Evolutionary conservation across 2,888 invertebrate genomes (phyloP), one percentile per base, ranked within the genome.

Genomic region (Phalera bucephala): DNA sequence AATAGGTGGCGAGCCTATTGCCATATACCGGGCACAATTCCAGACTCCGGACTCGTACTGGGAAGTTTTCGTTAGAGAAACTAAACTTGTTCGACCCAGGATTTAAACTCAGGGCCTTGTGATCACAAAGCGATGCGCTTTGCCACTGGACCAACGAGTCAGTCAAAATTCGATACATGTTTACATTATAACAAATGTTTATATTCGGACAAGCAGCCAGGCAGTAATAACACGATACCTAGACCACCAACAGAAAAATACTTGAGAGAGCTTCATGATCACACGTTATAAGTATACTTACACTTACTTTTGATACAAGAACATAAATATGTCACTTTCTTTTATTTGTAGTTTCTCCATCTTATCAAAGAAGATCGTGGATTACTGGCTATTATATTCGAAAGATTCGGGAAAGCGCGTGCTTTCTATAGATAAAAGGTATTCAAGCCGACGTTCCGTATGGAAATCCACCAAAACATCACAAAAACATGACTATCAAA

Each of bases 401-500:
- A 14, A 13, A 27, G 8, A 8, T n/a, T 27, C 9, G 27, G 27
- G 27, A 14, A 27, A 27, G 14, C 8, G 6, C 8, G 2, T 21
- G 21, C 27, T 27, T 9, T 14, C 14, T n/a, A 14, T 27, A 14
- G 14, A 27, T 27, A 27, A 13, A 7, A n/a, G n/a, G n/a, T 11
- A 25, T 12, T 25, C 12, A 25, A 12, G n/a, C 12, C 25, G 25
- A 14, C 27, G 1, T 8, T 27, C 14, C 27, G 13, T 13, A 14
- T 27, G 27, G 27, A 27, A 14, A 14, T 27, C 14, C 27, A 27
- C 14, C 8, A 27, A 17, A 30, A 33, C n/a, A 30, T 17, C 29
- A 19, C 14, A 17, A 17, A 7, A 19, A 11, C 19, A 6, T 19
- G 19, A 19, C 19, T 7, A 19, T 8, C 11, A 29, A 29, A 29